phyloP scores from a whole-genome alignment of 2,113 vertebrate species.

The Oreochromis spilurus region DNA sequence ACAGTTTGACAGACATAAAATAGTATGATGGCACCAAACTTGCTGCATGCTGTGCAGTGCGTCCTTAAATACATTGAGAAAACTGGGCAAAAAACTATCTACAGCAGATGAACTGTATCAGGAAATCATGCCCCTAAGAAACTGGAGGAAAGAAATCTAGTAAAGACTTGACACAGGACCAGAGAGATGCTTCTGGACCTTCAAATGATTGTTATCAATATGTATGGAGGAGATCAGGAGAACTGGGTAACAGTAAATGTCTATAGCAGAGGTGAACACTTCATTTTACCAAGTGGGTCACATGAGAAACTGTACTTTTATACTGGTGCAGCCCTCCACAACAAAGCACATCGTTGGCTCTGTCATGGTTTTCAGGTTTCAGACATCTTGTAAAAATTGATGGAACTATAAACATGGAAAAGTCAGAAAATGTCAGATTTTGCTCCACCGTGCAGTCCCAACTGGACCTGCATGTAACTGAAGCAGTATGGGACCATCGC shows the following conservation, averaged over 20 bases:
- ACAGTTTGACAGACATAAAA: not conserved
- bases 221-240: not conserved
- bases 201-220: not conserved
- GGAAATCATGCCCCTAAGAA: too few species aligned
- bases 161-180: not conserved
- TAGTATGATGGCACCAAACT: not conserved
- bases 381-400: not conserved
- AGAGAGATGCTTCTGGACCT: not conserved
- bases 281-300: not conserved
- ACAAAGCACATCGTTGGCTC: not conserved
- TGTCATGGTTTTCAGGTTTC: not conserved
- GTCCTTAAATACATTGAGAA: not conserved
- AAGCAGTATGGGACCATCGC: not conserved
- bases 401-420: not conserved
- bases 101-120: not conserved
- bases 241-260: not conserved
- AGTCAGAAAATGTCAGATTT: not conserved
- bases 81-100: not conserved
- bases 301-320: not conserved
- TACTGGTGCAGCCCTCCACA: not conserved
- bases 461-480: not conserved
- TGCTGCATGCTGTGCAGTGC: not conserved
- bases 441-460: not conserved
- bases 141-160: too few species aligned
- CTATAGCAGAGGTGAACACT: not conserved